Conservation (phyloP, 2,797 vertebrate species). For the Chloroceryle inda region DNA sequence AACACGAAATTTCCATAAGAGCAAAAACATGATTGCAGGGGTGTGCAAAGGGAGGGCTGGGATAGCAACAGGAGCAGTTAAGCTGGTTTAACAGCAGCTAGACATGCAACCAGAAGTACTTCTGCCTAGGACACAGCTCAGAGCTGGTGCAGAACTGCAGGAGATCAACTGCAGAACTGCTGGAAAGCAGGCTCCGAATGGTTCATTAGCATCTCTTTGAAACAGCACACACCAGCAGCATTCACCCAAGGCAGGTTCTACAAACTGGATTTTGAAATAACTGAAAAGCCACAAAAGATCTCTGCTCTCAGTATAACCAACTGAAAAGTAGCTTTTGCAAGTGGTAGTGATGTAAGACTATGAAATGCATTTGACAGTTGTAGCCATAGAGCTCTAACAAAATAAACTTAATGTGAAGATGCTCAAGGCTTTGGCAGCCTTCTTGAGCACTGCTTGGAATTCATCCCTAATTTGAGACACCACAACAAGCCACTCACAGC, state of each 20-base stretch:
- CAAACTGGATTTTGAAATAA: slow-evolving; percentile 12
- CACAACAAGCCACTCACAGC: neutral
- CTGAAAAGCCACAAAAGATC: slow-evolving; percentile 44
- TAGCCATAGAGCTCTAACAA: neutral
- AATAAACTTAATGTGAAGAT: neutral
- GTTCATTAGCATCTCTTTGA: neutral
- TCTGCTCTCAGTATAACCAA: neutral
- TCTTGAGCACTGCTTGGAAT: neutral
- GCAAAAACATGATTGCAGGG: neutral
- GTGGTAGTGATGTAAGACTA: neutral
- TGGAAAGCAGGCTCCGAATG: neutral
- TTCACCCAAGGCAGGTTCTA: neutral
- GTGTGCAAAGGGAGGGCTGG: neutral
- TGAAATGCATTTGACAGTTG: neutral
- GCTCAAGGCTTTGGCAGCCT: neutral
- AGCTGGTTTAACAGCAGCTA: neutral
- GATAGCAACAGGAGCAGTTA: neutral
- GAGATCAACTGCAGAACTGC: neutral
- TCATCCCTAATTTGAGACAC: neutral
- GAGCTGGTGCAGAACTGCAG: neutral
- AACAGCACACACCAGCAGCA: neutral
- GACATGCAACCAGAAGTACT: neutral
- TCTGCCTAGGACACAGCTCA: neutral
- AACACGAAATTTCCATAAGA: neutral
- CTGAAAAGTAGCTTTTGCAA: slow-evolving; percentile 10